Evolutionary conservation across 2,797 vertebrate genomes (phyloP).

Genomic region (Argentina silus): DNA sequence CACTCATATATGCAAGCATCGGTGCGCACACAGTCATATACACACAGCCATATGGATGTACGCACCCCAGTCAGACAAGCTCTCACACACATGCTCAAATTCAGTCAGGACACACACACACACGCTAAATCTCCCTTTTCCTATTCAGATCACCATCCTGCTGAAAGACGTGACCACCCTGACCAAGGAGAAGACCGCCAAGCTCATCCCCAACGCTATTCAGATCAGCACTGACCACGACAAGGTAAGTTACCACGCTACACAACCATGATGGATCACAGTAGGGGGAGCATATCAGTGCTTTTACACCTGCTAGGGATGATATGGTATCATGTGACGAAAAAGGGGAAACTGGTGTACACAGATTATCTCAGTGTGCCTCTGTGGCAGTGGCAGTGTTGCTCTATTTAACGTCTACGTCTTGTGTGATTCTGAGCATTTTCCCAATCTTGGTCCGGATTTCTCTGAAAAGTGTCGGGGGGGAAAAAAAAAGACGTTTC

Average conservation of each 20-base stretch:
- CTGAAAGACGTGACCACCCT: slow-evolving; percentile 89
- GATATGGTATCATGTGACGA: background rate
- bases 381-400: too few relatives aligned
- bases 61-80: slow-evolving; percentile 79
- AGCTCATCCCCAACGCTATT: slow-evolving; percentile 92
- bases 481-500: background rate
- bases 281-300: too few relatives aligned
- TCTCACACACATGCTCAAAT: slow-evolving; percentile 8
- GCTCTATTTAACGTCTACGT: too few relatives aligned
- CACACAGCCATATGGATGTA: background rate
- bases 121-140: background rate
- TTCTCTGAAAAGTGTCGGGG: too few relatives aligned
- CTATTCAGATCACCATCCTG: slow-evolving; percentile 86
- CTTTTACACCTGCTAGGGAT: background rate
- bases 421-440: too few relatives aligned
- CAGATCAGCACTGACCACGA: slow-evolving; percentile 91
- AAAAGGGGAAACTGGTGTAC: background rate
- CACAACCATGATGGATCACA: too few relatives aligned
- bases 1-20: too few relatives aligned
- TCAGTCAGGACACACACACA: background rate
- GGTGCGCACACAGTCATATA: background rate
- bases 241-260: slow-evolving; percentile 77
- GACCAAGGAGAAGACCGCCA: slow-evolving; percentile 93
- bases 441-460: too few relatives aligned
- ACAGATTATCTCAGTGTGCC: too few relatives aligned